Percentiles rank a stretch among this genome's conserved stretches.
Evolutionary conservation across 2,113 vertebrate species (phyloP).

Genomic region (Trachemys scripta): DNA sequence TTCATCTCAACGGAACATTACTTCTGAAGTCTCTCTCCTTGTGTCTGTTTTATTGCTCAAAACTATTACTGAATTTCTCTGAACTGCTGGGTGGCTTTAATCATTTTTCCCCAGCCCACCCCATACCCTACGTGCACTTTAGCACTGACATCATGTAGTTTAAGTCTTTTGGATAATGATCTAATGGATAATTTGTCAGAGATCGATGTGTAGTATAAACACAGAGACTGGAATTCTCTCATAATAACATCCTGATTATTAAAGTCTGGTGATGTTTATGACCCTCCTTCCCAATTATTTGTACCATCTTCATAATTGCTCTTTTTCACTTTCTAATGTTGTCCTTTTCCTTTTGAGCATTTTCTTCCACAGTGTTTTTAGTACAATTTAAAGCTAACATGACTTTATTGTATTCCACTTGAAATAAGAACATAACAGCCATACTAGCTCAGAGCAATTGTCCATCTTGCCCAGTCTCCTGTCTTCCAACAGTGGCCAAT

Average conservation of each 20-base stretch:
- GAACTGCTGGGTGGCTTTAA: not conserved
- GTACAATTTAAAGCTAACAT: not conserved
- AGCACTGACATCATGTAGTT: conserved; percentile 46
- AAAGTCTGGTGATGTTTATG: conserved; percentile 47
- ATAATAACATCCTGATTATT: conserved; percentile 53
- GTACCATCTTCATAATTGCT: conserved; percentile 1
- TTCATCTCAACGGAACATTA: not conserved
- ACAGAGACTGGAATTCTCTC: conserved; percentile 59
- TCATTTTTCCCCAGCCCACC: not conserved
- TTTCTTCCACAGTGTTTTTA: not conserved
- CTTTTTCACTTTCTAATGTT: not conserved
- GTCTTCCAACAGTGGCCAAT: too few species aligned
- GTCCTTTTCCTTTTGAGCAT: not conserved
- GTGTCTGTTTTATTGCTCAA: not conserved
- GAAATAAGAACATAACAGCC: too few species aligned
- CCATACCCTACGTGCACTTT: conserved; percentile 49
- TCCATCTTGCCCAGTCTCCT: too few species aligned
- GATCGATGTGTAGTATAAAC: conserved; percentile 49
- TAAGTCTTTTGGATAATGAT: conserved; percentile 36
- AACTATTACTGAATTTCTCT: not conserved
- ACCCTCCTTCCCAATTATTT: conserved; percentile 33
- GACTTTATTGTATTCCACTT: not conserved
- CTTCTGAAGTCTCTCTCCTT: conserved; percentile 1
- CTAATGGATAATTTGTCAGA: conserved; percentile 55
- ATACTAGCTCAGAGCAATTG: too few species aligned